These are phyloP conservation scores for Platysteira castanea DNA, from an alignment of 2,113 vertebrate species.

Conservation along the genomic window DNA sequence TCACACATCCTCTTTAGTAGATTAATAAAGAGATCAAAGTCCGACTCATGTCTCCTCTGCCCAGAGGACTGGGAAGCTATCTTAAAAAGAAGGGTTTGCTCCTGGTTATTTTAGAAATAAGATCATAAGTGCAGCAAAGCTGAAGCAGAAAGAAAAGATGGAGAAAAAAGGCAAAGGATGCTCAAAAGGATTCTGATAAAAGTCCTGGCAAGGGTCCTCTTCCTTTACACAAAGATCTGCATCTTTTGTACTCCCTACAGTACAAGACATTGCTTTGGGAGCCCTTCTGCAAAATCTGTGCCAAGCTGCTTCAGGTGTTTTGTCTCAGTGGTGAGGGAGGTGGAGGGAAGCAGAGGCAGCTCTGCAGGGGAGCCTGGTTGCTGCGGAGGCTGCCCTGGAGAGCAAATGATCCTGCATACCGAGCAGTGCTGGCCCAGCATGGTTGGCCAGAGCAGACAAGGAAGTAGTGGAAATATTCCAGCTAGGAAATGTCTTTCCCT, in stretches of 20 bases:
- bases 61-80: neutral
- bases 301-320: neutral
- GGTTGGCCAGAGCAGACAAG: neutral
- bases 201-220: neutral
- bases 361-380: neutral
- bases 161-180: neutral
- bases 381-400: neutral
- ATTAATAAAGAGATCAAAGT: slow-evolving; percentile 48
- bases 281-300: neutral
- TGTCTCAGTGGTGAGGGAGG: neutral
- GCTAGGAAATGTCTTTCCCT: neutral
- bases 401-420: fast-evolving
- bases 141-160: neutral
- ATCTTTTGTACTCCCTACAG: neutral
- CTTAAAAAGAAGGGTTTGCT: slow-evolving; percentile 34
- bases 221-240: neutral
- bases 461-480: neutral
- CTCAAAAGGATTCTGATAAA: neutral
- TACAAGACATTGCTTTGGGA: neutral
- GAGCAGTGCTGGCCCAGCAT: neutral
- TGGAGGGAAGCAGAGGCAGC: neutral
- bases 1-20: neutral
- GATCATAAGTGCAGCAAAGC: neutral
- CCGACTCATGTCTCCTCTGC: neutral
- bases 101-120: slow-evolving; percentile 17